Conservation (phyloP, 2,113 vertebrate species). For the Mohoua ochrocephala region DNA sequence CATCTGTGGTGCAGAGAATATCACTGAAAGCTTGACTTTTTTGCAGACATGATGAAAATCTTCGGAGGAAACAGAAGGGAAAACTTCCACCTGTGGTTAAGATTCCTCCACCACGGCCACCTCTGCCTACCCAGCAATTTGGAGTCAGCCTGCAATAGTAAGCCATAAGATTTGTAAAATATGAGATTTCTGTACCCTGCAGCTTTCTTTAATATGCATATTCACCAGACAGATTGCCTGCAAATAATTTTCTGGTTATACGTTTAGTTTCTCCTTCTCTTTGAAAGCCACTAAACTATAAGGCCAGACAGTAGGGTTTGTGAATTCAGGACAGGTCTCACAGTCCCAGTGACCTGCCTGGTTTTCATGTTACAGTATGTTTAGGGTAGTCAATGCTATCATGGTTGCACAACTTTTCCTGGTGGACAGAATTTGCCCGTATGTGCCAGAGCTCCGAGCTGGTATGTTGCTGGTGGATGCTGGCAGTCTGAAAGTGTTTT, state of each 20-base stretch:
- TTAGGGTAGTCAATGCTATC: neutral
- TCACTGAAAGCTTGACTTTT: neutral
- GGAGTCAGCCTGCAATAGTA: constrained; percentile 88
- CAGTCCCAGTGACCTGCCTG: neutral
- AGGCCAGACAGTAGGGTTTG: neutral
- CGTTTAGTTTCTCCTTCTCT: neutral
- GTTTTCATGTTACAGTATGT: neutral
- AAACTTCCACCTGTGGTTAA: constrained; percentile 44
- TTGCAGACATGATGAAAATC: constrained; percentile 77
- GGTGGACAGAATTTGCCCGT: neutral
- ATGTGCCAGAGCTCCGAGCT: neutral
- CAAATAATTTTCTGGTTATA: neutral
- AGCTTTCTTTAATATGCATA: neutral
- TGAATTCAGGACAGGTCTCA: neutral
- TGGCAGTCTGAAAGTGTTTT: neutral
- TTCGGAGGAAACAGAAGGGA: constrained; percentile 66
- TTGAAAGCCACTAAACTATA: neutral
- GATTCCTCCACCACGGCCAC: constrained; percentile 77
- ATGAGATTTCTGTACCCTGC: neutral
- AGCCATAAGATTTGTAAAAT: constrained; percentile 20
- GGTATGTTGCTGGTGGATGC: neutral
- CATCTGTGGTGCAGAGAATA: neutral
- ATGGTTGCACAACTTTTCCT: neutral
- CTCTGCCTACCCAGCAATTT: constrained; percentile 87
- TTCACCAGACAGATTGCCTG: neutral